Evolutionary conservation across 2,113 vertebrate species (phyloP), one percentile per base, ranked within the genome.

Genomic region (Apeltes quadracus): DNA sequence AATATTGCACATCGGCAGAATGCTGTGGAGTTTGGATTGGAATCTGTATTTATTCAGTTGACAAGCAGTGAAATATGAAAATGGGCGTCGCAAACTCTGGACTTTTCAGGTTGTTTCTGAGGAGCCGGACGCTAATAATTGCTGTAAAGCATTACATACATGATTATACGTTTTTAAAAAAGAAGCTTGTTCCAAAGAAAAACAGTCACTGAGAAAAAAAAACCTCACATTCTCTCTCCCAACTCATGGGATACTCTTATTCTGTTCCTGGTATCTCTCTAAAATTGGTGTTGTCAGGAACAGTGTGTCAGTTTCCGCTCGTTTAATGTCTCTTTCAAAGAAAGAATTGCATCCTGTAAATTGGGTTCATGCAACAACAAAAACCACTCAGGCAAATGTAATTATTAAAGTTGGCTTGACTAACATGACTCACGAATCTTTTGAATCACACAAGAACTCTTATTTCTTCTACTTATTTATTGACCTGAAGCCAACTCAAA

Each of bases 11-110:
- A 14, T 16, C 29, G 20, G 34, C 41, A 48, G 51, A 5, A 5
- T 16, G 25, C 44, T 55, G 18, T 18, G 4, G 5, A 10, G 32
- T 64, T 61, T 64, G 13, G 41, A 46, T 41, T 18, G 27, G n/a
- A 46, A 53, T 64, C 29, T 53, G 55, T 58, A 38, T 73, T 68
- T 39, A 23, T 72, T 61, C 25, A 15, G 34, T 11, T 57, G 36
- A n/a, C 51, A 64, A 34, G 25, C 16, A 34, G 13, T 41, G 41
- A 36, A 68, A 46, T 55, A 55, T 29, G 12, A 63, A 38, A 48
- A 29, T 29, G 55, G 25, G 2, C 25, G 11, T 20, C 25, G 1
- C 12, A 61, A 46, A 67, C 25, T 38, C 58, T 41, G 14, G 27
- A 20, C 18, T 32, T 39, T 5, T 34, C 16, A 55, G 3, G 5